Evolutionary conservation across 1,140 invertebrate genomes (phyloP), one percentile per base, ranked within the genome.

Genomic region (Nixonia krombeini): DNA sequence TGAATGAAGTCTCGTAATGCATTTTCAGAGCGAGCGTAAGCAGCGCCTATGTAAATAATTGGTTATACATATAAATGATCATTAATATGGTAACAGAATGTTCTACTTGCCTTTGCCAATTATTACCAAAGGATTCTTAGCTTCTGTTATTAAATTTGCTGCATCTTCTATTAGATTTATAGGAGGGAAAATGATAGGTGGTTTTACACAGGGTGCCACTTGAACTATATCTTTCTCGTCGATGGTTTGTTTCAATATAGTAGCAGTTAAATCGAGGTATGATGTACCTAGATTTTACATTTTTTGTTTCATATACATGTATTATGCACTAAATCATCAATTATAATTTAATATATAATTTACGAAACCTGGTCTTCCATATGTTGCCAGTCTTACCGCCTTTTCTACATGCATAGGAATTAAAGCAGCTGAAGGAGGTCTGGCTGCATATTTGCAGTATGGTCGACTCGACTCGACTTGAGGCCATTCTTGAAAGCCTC

Each of bases 401-500:
- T 96, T 96, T 86, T 98, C 96, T 8, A 99, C 92, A 81, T 95
- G 95, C 66, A 91, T 87, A 0, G 96, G 96, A 73, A 98, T 96
- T 1, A 95, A 86, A 0, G 88, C 83, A 1, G 93, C 85, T 10
- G 89, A 91, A n/a, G 93, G 90, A 2, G 96, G 96, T 47, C 96
- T 88, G 0, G 91, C 94, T 10, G 94, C 87, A 80, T 96, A 97
- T 87, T 99, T 99, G 78, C 93, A 94, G 77, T 94, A 97, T 1
- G 91, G 87, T 38, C 94, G 87, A 52, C 91, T 90, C 0, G 93
- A 85, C 75, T 97, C 95, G 16, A 98, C 94, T 85, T 97, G 96
- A 1, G 91, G 90, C 84, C 91, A 98, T 84, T 99, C 96, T 85
- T 99, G 96, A 80, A 99, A 99, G 4, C 95, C 96, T 35, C 96